phyloP scores from a whole-genome alignment of 2,113 vertebrate genomes.

The Nothocercus nigrocapillus region DNA sequence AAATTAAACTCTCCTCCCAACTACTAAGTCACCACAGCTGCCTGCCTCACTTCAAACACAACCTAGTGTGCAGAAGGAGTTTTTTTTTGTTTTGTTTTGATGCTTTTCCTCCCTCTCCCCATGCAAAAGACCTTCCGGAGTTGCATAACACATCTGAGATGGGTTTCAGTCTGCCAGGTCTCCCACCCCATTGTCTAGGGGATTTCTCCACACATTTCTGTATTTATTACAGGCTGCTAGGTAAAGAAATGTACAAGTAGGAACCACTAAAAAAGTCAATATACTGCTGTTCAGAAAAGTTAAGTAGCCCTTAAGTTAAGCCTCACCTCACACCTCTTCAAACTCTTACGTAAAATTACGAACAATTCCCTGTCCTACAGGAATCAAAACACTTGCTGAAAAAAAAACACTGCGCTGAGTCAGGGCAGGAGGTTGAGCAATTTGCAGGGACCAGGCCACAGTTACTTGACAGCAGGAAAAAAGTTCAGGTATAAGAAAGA shows the following conservation, averaged over 20 bases:
- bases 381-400: neutral
- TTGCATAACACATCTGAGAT: neutral
- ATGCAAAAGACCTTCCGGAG: neutral
- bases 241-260: neutral
- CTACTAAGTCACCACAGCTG: conserved; percentile 17
- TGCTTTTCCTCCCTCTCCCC: neutral
- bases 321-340: neutral
- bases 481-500: neutral
- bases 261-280: neutral
- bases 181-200: neutral
- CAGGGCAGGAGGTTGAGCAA: neutral
- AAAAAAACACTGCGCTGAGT: neutral
- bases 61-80: neutral
- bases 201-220: neutral
- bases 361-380: neutral
- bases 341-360: neutral
- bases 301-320: neutral
- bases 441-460: neutral
- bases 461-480: neutral
- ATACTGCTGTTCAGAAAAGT: neutral
- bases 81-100: neutral
- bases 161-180: neutral
- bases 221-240: neutral
- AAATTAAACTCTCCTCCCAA: conserved; percentile 36
- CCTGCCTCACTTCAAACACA: conserved; percentile 22